Evolutionary conservation across 1,140 invertebrate genomes (phyloP).

Genomic region (Teleopsis dalmanni): DNA sequence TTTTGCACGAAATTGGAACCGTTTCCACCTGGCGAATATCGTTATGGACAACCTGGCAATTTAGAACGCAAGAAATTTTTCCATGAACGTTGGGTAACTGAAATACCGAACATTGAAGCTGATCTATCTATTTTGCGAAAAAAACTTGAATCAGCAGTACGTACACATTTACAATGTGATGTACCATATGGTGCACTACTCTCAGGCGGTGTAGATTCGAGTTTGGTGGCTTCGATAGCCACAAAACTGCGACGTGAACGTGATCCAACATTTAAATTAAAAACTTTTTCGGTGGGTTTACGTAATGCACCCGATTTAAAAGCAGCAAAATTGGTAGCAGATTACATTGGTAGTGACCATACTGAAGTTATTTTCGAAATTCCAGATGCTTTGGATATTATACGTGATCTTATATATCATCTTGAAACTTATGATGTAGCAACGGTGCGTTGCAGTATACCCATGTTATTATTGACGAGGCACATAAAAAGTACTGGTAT

Average conservation of each 20-base stretch:
- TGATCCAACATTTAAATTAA: slow-evolving; percentile 39
- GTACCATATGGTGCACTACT: slow-evolving; percentile 47
- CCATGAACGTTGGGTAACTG: slow-evolving; percentile 25
- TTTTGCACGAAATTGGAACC: slow-evolving; percentile 25
- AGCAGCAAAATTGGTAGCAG: slow-evolving; percentile 76
- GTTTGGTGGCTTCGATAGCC: slow-evolving; percentile 71
- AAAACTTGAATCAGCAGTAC: slow-evolving; percentile 32
- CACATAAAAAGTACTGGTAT: slow-evolving; percentile 55
- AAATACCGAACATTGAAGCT: slow-evolving; percentile 19
- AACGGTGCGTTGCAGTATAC: slow-evolving; percentile 73
- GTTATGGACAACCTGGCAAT: slow-evolving; percentile 22
- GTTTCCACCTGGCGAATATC: slow-evolving; percentile 30
- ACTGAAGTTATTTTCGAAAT: slow-evolving; percentile 81
- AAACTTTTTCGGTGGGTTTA: slow-evolving; percentile 85
- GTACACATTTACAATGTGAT: slow-evolving; percentile 41
- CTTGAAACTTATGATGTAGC: slow-evolving; percentile 87
- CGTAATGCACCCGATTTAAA: slow-evolving; percentile 74
- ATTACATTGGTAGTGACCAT: slow-evolving; percentile 78
- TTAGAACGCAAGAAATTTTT: slow-evolving; percentile 24
- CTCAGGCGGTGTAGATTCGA: slow-evolving; percentile 84
- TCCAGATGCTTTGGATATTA: slow-evolving; percentile 57
- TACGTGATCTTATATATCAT: slow-evolving; percentile 68
- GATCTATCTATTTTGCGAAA: slow-evolving; percentile 25
- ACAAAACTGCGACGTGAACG: slow-evolving; percentile 48
- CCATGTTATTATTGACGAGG: slow-evolving; percentile 65